phyloP scores from a whole-genome alignment of 1,140 invertebrate species.

The Luehdorfia chinensis region DNA sequence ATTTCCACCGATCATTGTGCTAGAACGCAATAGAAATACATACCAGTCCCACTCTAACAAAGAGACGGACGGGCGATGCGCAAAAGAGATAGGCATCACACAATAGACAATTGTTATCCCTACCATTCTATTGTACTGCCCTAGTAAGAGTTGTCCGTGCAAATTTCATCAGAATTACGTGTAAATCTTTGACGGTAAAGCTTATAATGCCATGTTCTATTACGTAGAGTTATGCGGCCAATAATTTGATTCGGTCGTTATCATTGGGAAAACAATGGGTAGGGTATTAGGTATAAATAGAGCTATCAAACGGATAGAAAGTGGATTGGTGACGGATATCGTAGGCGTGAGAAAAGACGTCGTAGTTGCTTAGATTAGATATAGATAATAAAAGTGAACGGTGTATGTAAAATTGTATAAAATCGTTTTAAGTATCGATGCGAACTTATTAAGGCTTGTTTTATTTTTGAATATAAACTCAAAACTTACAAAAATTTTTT shows the following conservation, averaged over 20 bases:
- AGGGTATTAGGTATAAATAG: constrained; percentile 46
- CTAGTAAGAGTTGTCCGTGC: constrained; percentile 40
- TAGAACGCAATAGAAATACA: constrained; percentile 37
- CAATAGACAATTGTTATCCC: constrained; percentile 76
- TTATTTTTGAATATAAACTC: too few species aligned
- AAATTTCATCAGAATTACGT: constrained; percentile 29
- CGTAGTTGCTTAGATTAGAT: too few species aligned
- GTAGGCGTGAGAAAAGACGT: constrained; percentile 48
- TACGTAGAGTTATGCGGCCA: constrained; percentile 37
- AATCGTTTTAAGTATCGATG: too few species aligned
- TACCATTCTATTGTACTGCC: constrained; percentile 45
- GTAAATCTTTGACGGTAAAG: constrained; percentile 25
- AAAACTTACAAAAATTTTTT: too few species aligned
- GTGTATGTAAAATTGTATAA: too few species aligned
- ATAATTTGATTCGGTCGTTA: constrained; percentile 69
- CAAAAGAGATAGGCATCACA: constrained; percentile 68
- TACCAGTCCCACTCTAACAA: constrained; percentile 38
- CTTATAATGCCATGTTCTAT: constrained; percentile 23
- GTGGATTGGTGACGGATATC: constrained; percentile 41
- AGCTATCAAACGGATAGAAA: constrained; percentile 36
- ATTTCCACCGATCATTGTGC: constrained; percentile 67
- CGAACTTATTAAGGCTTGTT: too few species aligned
- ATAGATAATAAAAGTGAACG: too few species aligned
- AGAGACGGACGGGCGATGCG: constrained; percentile 49
- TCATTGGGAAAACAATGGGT: constrained; percentile 71